Evolutionary conservation across 2,888 invertebrate species (phyloP).

Genomic region (Hesperia comma): DNA sequence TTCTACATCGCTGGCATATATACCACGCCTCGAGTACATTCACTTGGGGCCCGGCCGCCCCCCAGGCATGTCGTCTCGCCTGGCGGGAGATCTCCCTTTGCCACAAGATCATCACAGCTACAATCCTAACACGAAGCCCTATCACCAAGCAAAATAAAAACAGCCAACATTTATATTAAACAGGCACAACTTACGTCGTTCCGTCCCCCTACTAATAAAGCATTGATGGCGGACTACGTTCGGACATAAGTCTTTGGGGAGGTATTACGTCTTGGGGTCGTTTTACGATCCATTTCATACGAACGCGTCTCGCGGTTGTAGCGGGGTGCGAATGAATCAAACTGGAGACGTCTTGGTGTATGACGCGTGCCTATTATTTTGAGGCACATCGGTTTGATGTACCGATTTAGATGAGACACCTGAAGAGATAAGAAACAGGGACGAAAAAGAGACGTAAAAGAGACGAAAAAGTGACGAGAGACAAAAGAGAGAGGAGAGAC

Average conservation of each 20-base stretch:
- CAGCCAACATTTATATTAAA: neutral
- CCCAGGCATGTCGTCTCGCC: no score
- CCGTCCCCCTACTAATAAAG: constrained; percentile 58
- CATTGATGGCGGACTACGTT: constrained; percentile 55
- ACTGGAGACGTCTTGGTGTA: constrained; percentile 15
- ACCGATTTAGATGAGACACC: no score
- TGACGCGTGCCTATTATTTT: constrained; percentile 16
- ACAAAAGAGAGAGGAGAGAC: no score
- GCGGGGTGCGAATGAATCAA: constrained; percentile 46
- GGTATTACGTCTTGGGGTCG: constrained; percentile 69
- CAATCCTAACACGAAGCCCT: no score
- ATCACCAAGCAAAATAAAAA: neutral
- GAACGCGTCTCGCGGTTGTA: constrained; percentile 46
- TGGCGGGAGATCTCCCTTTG: no score
- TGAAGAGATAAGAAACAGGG: no score
- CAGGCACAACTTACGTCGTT: constrained; percentile 16
- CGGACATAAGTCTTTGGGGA: constrained; percentile 54
- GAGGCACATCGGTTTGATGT: neutral
- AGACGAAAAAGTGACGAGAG: no score
- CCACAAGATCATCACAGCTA: no score
- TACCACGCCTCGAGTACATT: no score
- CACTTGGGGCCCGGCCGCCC: no score
- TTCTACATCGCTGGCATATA: no score
- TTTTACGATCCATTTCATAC: constrained; percentile 75
- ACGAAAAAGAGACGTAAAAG: no score